Percentiles rank a stretch among this genome's conserved stretches.
Conservation (phyloP, 2,888 invertebrate species). For the Melangyna quadrimaculata region DNA sequence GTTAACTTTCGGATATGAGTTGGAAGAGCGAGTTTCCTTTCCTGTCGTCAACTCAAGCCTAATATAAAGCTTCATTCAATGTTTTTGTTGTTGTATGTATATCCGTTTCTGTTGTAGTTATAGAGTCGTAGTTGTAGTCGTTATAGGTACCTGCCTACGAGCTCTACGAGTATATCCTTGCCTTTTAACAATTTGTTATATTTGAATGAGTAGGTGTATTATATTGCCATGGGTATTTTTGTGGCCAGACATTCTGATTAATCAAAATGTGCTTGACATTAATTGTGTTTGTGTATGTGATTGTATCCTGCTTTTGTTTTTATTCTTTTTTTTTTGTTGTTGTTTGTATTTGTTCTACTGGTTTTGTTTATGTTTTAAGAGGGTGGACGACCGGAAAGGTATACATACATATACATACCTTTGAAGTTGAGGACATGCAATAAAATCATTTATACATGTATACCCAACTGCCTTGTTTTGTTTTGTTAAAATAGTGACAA, state of each 20-base stretch:
- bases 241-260: conserved; percentile 65
- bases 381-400: conserved; percentile 42
- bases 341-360: too few species aligned
- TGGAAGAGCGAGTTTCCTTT: conserved; percentile 66
- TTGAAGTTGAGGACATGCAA: conserved; percentile 47
- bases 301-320: conserved; percentile 36
- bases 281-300: conserved; percentile 59
- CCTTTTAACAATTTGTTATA: conserved; percentile 53
- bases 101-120: not conserved
- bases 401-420: not conserved
- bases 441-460: conserved; percentile 51
- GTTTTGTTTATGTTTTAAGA: not conserved
- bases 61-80: not conserved
- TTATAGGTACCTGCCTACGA: too few species aligned
- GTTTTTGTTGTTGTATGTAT: not conserved
- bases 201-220: conserved; percentile 53
- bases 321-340: not conserved
- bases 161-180: not conserved
- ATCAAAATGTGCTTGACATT: conserved; percentile 67
- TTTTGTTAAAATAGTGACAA: conserved; percentile 41
- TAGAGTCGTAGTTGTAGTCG: not conserved
- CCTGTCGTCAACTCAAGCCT: conserved; percentile 46
- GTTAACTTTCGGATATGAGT: conserved; percentile 63
- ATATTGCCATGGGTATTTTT: conserved; percentile 10
- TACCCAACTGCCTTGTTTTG: conserved; percentile 4